Evolutionary conservation across 2,888 invertebrate genomes (phyloP).

Genomic region (Aphrophora alni): DNA sequence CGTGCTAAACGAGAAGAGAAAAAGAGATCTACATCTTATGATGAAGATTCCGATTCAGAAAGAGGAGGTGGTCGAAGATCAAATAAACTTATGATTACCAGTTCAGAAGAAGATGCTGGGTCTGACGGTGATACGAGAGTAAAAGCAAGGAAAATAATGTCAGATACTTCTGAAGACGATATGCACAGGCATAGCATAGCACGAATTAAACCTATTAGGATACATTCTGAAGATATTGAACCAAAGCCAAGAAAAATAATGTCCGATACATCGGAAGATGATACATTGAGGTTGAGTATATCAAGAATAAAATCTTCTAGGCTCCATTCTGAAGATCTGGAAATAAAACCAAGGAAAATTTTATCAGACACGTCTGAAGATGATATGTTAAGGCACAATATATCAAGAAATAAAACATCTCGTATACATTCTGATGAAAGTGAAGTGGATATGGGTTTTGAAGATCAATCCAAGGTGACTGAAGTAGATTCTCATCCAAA

Average conservation of each 20-base stretch:
- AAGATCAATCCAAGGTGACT: conserved; percentile 52
- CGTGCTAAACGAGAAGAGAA: conserved; percentile 88
- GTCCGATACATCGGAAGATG: conserved; percentile 50
- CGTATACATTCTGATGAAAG: conserved; percentile 59
- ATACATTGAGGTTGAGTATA: conserved; percentile 42
- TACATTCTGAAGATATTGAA: conserved; percentile 43
- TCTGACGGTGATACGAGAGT: conserved; percentile 50
- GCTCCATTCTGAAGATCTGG: conserved; percentile 28
- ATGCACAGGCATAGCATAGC: conserved; percentile 42
- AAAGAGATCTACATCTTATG: conserved; percentile 87
- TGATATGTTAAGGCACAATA: conserved; percentile 42
- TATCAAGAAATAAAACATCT: conserved; percentile 42
- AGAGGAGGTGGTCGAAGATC: conserved; percentile 62
- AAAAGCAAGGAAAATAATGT: conserved; percentile 63
- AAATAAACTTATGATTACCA: conserved; percentile 59
- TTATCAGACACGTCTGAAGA: conserved; percentile 50
- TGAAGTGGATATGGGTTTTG: conserved; percentile 62
- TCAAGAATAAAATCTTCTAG: conserved; percentile 39
- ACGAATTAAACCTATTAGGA: conserved; percentile 44
- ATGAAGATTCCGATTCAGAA: conserved; percentile 78
- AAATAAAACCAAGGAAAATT: conserved; percentile 44
- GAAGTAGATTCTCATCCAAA: conserved; percentile 57
- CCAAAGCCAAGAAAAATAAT: conserved; percentile 46
- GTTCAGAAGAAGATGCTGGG: conserved; percentile 64
- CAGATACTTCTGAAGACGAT: conserved; percentile 77